These are phyloP conservation scores for Enteromius anoplus DNA, from an alignment of 2,797 vertebrate species.

Conservation along the genomic window DNA sequence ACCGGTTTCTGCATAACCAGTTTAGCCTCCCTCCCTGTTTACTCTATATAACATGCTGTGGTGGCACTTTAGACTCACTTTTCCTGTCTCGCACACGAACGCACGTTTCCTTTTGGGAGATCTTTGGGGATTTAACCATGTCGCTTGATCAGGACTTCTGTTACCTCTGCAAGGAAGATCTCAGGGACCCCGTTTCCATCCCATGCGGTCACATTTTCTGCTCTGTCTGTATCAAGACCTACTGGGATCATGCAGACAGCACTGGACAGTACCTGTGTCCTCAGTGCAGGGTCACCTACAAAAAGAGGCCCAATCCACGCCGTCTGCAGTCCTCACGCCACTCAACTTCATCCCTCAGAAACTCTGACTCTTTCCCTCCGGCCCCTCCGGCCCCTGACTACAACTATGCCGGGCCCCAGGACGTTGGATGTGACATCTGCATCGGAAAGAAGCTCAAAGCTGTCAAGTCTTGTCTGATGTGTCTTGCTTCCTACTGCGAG, in stretches of 20 bases:
- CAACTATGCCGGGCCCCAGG: constrained; percentile 82
- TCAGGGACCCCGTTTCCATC: constrained; percentile 80
- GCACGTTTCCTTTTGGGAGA: constrained; percentile 2
- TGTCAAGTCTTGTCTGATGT: constrained; percentile 93
- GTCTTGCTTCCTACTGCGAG: constrained; percentile 95
- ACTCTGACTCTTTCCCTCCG: constrained; percentile 71
- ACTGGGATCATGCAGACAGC: constrained; percentile 82
- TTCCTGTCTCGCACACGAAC: constrained; percentile 58
- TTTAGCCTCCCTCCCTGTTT: constrained; percentile 80
- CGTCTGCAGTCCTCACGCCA: constrained; percentile 68
- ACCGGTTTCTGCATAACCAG: constrained; percentile 85
- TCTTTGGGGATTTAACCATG: constrained; percentile 63
- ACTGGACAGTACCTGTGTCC: constrained; percentile 77
- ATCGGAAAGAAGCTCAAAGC: constrained; percentile 94
- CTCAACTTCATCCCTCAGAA: constrained; percentile 55
- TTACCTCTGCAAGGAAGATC: constrained; percentile 80
- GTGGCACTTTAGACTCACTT: constrained; percentile 69
- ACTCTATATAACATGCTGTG: constrained; percentile 74
- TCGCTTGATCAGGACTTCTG: constrained; percentile 76
- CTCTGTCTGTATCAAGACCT: constrained; percentile 80
- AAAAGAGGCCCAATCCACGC: constrained; percentile 78
- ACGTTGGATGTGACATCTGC: constrained; percentile 95
- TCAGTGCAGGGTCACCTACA: constrained; percentile 78
- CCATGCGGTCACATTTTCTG: constrained; percentile 82
- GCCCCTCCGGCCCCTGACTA: constrained; percentile 80